Evolutionary conservation across 2,797 vertebrate genomes (phyloP), one percentile per base, ranked within the genome.

Genomic region (Staurois parvus): DNA sequence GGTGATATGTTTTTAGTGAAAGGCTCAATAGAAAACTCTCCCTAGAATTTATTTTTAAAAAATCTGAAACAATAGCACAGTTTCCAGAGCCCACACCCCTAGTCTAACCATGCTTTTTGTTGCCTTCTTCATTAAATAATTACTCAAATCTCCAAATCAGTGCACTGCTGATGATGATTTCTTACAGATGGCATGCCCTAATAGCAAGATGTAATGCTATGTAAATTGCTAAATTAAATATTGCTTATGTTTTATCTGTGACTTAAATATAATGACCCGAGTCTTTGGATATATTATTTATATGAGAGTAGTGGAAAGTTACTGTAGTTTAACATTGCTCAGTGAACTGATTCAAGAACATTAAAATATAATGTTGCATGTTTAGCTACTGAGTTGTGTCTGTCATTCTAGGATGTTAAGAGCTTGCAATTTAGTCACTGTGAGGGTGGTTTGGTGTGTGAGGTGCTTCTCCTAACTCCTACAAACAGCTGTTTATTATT

Each of bases 401-500:
- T 76, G 42, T 32, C 74, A 52, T 76, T 17, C 21, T 30, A 30
- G 28, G 26, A 75, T 56, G 26, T 56, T 24, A 72, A 7, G 45
- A 52, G 74, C 4, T 17, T 26, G 29, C 15, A 29, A 26, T 52
- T 30, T 76, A 34, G 48, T 76, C 45, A 52, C 6, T 56, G 42
- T 59, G 17, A 52, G 48, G 15, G 3, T 19, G 17, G 4, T 15
- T 52, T 52, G 48, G 48, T 52, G 17, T 52, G 3, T 52, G 17
- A 74, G 72, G 72, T 74, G 45, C n/a, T 26, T 76, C 21, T 59
- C 48, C 17, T 34, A 30, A 52, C 28, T 76, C 74, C 74, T 59
- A 76, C 74, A 26, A 30, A 48, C 74, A 59, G 48, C 74, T 76
- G 74, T 76, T 76, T 21, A 5, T 30, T 24, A 76, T 19, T 76